A percentile compares a stretch with the other conserved stretches of the same genome.
Evolutionary conservation across 2,888 invertebrate species (phyloP).

Genomic region (Uropetala carovei): DNA sequence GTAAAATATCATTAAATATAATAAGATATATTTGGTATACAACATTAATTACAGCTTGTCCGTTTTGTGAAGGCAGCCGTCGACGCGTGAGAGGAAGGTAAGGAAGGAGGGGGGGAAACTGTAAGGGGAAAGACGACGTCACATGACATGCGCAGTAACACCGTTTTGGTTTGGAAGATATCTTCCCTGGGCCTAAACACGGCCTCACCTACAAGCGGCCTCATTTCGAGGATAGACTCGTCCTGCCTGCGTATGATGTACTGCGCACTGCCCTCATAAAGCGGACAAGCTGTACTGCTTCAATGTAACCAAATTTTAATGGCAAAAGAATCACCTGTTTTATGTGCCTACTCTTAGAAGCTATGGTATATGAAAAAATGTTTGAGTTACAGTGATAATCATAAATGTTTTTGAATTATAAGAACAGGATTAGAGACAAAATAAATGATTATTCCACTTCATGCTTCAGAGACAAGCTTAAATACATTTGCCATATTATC

Average conservation of each 20-base stretch:
- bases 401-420: not conserved
- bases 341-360: constrained; percentile 13
- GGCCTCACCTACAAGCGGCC: no score
- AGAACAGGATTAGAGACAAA: not conserved
- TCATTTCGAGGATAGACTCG: no score
- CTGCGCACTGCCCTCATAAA: no score
- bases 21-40: not conserved
- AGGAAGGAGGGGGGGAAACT: no score
- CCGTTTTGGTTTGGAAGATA: no score
- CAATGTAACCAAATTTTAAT: constrained; percentile 3
- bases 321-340: not conserved
- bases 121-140: no score
- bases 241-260: no score
- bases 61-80: no score
- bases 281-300: no score
- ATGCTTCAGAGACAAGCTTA: not conserved
- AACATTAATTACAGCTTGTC: not conserved
- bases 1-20: not conserved
- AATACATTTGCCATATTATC: not conserved
- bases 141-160: no score
- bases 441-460: not conserved
- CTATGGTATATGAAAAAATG: not conserved
- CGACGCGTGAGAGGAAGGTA: no score
- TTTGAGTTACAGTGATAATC: not conserved
- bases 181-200: no score